phyloP scores from a whole-genome alignment of 2,888 invertebrate genomes.

The Lysandra coridon region DNA sequence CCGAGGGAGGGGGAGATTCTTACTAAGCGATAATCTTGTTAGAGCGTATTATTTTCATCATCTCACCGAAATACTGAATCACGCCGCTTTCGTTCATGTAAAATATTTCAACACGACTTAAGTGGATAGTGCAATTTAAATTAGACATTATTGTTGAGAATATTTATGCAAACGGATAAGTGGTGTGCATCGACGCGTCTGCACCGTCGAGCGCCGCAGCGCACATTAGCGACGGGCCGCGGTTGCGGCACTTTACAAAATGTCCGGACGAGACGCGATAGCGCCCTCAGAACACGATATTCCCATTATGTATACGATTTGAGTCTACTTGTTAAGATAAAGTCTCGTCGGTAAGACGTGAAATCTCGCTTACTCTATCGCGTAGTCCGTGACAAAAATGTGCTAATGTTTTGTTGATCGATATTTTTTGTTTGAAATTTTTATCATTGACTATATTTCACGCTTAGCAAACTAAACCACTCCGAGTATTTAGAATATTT shows the following conservation, averaged over 20 bases:
- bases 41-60: slow-evolving; percentile 31
- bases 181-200: slow-evolving; percentile 60
- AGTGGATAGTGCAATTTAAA: slow-evolving; percentile 31
- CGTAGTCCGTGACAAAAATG: slow-evolving; percentile 31
- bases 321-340: slow-evolving; percentile 79
- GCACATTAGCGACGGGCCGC: slow-evolving; percentile 55
- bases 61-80: slow-evolving; percentile 27
- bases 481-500: slow-evolving; percentile 48
- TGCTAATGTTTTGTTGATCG: slow-evolving; percentile 6
- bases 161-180: slow-evolving; percentile 54
- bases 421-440: slow-evolving; percentile 23
- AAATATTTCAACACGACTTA: slow-evolving; percentile 22
- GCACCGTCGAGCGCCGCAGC: slow-evolving; percentile 56
- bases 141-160: slow-evolving; percentile 6
- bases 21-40: slow-evolving; percentile 31
- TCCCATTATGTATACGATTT: slow-evolving; percentile 81
- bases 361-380: slow-evolving; percentile 48
- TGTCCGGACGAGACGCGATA: slow-evolving; percentile 79
- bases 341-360: slow-evolving; percentile 63
- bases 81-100: slow-evolving; percentile 31
- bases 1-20: slow-evolving; percentile 34
- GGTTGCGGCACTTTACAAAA: slow-evolving; percentile 77
- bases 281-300: slow-evolving; percentile 80
- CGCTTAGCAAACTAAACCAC: slow-evolving; percentile 58
- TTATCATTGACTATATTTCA: slow-evolving; percentile 47